These are phyloP conservation scores for Xenus cinereus DNA, from an alignment of 2,113 vertebrate species.

Conservation along the genomic window DNA sequence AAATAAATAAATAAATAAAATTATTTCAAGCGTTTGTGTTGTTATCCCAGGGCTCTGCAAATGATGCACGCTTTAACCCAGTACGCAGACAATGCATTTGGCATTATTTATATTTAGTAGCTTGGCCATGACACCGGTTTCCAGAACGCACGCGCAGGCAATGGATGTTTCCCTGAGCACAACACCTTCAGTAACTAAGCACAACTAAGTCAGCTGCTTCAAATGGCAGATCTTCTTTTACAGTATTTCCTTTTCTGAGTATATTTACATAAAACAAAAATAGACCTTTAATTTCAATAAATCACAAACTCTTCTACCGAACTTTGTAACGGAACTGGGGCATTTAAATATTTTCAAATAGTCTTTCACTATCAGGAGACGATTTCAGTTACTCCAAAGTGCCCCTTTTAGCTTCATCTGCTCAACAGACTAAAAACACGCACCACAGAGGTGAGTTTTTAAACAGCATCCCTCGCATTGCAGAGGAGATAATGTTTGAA, in stretches of 20 bases:
- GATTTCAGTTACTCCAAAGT: neutral
- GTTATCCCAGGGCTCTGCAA: neutral
- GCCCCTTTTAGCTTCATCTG: neutral
- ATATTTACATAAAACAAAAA: conserved; percentile 30
- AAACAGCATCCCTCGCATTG: neutral
- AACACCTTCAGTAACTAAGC: neutral
- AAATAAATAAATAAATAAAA: neutral
- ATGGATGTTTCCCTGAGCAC: neutral
- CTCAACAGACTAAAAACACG: neutral
- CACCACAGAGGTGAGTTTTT: neutral
- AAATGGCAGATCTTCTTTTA: neutral
- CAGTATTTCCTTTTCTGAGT: neutral
- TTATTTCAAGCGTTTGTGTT: neutral
- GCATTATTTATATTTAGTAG: neutral
- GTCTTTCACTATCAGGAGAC: neutral
- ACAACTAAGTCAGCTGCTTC: neutral
- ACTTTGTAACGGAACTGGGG: neutral
- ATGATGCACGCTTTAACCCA: neutral
- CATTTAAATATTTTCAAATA: neutral
- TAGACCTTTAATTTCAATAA: neutral
- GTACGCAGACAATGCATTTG: neutral
- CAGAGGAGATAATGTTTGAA: neutral
- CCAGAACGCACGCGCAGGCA: neutral
- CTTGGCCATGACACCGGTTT: neutral
- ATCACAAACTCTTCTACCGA: neutral